Conservation (phyloP, 2,888 invertebrate genomes). For the Drosophila paranaensis region DNA sequence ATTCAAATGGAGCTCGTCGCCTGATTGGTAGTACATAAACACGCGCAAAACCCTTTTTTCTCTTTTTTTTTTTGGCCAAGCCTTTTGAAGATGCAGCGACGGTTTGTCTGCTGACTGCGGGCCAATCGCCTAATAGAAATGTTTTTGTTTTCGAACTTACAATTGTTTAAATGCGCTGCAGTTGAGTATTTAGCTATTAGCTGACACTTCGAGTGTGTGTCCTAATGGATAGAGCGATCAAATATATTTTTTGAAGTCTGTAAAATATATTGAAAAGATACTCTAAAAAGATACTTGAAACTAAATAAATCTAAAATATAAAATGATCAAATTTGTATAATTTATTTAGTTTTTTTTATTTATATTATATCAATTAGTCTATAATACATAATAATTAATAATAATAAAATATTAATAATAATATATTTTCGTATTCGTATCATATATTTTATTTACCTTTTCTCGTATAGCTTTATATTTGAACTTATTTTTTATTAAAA, state of each 20-base stretch:
- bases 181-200: constrained; percentile 1
- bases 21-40: constrained; percentile 77
- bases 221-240: neutral
- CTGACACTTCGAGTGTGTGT: neutral
- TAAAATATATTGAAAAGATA: too few relatives aligned
- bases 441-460: too few relatives aligned
- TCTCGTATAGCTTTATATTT: too few relatives aligned
- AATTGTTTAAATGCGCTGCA: constrained; percentile 27
- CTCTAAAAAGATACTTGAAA: too few relatives aligned
- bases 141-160: constrained; percentile 28
- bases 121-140: constrained; percentile 53
- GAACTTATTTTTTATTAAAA: too few relatives aligned
- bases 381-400: too few relatives aligned
- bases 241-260: neutral
- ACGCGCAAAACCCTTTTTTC: constrained; percentile 67
- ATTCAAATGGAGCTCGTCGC: constrained; percentile 72
- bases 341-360: too few relatives aligned
- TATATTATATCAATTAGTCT: too few relatives aligned
- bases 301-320: too few relatives aligned
- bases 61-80: constrained; percentile 43
- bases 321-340: too few relatives aligned
- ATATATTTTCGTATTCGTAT: too few relatives aligned
- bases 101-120: constrained; percentile 20
- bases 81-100: constrained; percentile 47
- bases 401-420: too few relatives aligned